Evolutionary conservation across 2,113 vertebrate species (phyloP), one percentile per base, ranked within the genome.

Genomic region (Cavia porcellus): DNA sequence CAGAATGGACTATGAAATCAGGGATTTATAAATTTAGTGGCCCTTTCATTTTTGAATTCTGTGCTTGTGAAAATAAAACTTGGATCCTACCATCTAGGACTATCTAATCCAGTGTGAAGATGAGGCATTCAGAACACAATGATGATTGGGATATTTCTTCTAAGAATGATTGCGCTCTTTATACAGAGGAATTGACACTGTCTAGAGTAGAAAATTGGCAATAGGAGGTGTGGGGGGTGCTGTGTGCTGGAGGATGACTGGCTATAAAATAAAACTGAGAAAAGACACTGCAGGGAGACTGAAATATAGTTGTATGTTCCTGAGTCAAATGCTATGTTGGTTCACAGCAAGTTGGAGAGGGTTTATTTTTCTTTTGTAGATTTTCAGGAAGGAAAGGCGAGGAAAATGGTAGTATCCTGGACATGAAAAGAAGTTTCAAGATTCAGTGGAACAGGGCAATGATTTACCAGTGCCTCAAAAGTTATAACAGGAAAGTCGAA

Each of bases 251-350:
- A 66, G 96, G 30, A 89, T 52, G 50, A 72, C 95, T 95, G 22
- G 5, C 64, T 61, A 96, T 83, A 95, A 96, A 96, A 68, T 95
- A 17, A 94, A 96, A 92, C 82, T 86, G 47, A 95, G 74, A 86
- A 92, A 90, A 90, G 80, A 94, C 2, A 94, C 28, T 88, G 81
- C 59, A 13, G 30, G n/a, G 45, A 86, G 42, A 95, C 1, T 90
- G 28, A 59, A 57, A 80, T 94, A 62, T 75, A 19, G 81, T 79
- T 91, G 89, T 86, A 75, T 82, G 50, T 64, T 85, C 32, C 35
- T 38, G 32, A 35, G 20, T 90, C n/a, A 81, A 95, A 5, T 89
- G 42, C 25, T 20, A 87, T 95, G 19, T 57, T 75, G 84, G 14
- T 94, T 96, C 64, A 91, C 47, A 93, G 30, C 15, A 13, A 94